A percentile compares a stretch with the other conserved stretches of the same genome.
Evolutionary conservation across 1,140 invertebrate genomes (phyloP).

Genomic region (Hyposmocoma kahamanoa): DNA sequence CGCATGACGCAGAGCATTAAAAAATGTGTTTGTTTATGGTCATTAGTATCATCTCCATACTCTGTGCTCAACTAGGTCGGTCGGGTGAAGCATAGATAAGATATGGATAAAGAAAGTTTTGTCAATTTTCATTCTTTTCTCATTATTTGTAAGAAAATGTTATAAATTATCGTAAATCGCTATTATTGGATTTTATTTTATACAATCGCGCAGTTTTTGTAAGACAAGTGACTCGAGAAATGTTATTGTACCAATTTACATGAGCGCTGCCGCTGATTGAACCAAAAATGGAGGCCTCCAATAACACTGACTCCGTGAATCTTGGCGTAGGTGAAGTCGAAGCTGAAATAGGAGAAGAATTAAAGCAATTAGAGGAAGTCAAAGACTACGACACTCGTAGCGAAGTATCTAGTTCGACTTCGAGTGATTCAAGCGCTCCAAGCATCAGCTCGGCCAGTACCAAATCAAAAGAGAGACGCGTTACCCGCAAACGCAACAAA

Average conservation of each 20-base stretch:
- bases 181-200: not conserved
- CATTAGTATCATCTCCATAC: too few relatives aligned
- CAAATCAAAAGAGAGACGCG: conserved; percentile 71
- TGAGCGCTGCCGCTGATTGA: not conserved
- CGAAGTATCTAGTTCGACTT: conserved; percentile 83
- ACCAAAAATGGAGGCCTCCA: conserved; percentile 67
- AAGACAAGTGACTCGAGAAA: not conserved
- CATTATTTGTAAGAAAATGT: too few relatives aligned
- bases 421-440: conserved; percentile 79
- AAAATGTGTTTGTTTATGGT: too few relatives aligned
- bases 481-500: conserved; percentile 69
- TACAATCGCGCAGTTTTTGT: not conserved
- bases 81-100: too few relatives aligned
- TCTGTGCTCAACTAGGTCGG: too few relatives aligned
- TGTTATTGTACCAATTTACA: not conserved
- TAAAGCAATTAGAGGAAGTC: conserved; percentile 79
- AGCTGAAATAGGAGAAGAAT: conserved; percentile 81
- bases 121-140: too few relatives aligned
- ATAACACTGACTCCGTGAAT: conserved; percentile 78
- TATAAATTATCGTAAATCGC: not conserved
- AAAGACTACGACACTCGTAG: conserved; percentile 83
- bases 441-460: conserved; percentile 83
- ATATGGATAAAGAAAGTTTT: too few relatives aligned
- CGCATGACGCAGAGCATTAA: too few relatives aligned
- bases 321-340: conserved; percentile 81